A percentile compares a stretch with the other conserved stretches of the same genome.
phyloP scores from a whole-genome alignment of 2,797 vertebrate genomes.

The Scolopax rusticola region DNA sequence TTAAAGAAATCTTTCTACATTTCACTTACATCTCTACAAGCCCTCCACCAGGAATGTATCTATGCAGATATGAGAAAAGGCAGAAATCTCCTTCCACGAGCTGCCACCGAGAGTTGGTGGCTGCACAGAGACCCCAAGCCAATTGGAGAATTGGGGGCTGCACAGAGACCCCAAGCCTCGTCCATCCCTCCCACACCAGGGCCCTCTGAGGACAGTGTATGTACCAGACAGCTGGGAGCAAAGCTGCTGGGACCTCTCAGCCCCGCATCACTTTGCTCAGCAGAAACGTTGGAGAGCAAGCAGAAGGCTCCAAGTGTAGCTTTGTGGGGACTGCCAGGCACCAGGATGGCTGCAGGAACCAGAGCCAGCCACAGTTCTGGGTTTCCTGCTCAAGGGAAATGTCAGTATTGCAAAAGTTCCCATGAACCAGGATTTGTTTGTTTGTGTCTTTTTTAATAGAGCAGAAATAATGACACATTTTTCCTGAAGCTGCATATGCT shows the following conservation, averaged over 20 bases:
- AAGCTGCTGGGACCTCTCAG: not conserved
- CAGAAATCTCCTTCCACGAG: not conserved
- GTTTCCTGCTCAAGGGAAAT: not conserved
- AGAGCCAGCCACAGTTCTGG: not conserved
- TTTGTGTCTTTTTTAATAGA: slow-evolving; percentile 5
- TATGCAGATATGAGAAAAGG: not conserved
- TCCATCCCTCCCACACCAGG: not conserved
- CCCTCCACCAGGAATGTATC: not conserved
- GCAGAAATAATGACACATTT: not conserved
- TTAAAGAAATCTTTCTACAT: not conserved
- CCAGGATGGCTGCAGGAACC: not conserved
- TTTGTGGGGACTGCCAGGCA: not conserved
- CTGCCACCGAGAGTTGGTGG: not conserved
- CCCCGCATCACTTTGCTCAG: not conserved
- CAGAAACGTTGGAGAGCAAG: not conserved
- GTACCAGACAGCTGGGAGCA: not conserved
- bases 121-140: not conserved
- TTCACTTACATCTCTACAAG: not conserved
- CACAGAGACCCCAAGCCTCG: not conserved
- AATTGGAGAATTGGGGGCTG: too few species aligned
- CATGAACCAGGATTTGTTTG: not conserved
- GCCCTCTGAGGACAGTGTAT: not conserved
- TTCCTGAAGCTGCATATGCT: not conserved
- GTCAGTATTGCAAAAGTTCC: not conserved
- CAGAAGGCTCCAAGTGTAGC: not conserved